A percentile compares a stretch with the other conserved stretches of the same genome.
phyloP scores from a whole-genome alignment of 2,113 vertebrate genomes.

The Gulo gulo region DNA sequence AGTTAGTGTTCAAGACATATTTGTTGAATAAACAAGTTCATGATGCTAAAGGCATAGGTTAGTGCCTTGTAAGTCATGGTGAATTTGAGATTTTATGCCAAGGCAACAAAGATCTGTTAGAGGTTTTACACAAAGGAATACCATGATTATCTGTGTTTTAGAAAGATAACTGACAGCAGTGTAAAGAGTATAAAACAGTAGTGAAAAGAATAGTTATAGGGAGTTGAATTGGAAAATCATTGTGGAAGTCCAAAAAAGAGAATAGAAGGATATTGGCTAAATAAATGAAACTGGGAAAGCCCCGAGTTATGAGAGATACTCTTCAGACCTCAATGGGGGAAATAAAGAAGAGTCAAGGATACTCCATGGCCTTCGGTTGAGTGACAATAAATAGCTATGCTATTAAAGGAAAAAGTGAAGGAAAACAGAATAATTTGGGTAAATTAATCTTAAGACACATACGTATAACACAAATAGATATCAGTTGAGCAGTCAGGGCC shows the following conservation, averaged over 20 bases:
- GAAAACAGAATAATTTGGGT: background rate
- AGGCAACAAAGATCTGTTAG: background rate
- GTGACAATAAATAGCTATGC: background rate
- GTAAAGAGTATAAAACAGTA: background rate
- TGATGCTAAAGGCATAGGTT: background rate
- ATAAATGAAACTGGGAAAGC: background rate
- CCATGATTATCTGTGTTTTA: conserved; percentile 14
- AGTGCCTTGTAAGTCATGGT: background rate
- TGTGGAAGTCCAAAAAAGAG: background rate
- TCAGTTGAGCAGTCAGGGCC: background rate
- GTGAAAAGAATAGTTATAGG: background rate
- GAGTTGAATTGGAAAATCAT: background rate
- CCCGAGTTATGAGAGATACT: background rate
- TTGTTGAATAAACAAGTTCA: background rate
- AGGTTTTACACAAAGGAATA: background rate
- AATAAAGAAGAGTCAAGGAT: background rate
- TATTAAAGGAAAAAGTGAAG: background rate
- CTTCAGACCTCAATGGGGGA: background rate
- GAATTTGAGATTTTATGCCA: conserved; percentile 31
- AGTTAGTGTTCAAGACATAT: background rate
- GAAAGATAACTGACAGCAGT: background rate
- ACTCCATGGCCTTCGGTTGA: background rate
- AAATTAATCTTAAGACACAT: background rate
- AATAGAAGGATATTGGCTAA: background rate
- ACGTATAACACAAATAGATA: background rate